Conservation (phyloP, 2,797 vertebrate genomes). For the Sebastes goodei region DNA sequence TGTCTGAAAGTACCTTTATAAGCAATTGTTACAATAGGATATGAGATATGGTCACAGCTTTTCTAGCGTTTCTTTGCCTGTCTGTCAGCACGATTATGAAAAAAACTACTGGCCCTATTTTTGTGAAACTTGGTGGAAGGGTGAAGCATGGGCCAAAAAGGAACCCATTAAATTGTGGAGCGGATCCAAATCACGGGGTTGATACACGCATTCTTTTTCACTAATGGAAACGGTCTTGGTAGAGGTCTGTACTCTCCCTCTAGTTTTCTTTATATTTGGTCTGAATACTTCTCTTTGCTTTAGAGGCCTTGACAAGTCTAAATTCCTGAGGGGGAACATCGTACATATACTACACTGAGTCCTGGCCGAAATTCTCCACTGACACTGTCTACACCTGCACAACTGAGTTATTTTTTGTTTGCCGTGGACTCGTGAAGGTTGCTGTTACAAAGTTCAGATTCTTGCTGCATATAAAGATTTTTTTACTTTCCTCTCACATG, state of each 20-base stretch:
- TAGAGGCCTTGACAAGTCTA: neutral
- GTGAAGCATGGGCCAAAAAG: too few species aligned
- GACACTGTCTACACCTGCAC: neutral
- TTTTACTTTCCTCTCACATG: neutral
- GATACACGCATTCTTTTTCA: neutral
- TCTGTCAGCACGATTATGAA: too few species aligned
- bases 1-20: too few species aligned
- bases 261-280: neutral
- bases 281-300: neutral
- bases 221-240: neutral
- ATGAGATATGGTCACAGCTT: too few species aligned
- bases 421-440: neutral
- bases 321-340: neutral
- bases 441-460: neutral
- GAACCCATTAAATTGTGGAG: too few species aligned
- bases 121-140: too few species aligned
- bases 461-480: too few species aligned
- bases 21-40: too few species aligned
- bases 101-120: too few species aligned
- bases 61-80: too few species aligned
- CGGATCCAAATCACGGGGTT: fast-evolving
- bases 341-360: neutral
- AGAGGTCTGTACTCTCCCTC: neutral
- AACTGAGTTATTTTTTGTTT: neutral
- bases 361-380: neutral